Evolutionary conservation across 1,140 invertebrate genomes (phyloP).

Genomic region (Thalassaphorura encarpata): DNA sequence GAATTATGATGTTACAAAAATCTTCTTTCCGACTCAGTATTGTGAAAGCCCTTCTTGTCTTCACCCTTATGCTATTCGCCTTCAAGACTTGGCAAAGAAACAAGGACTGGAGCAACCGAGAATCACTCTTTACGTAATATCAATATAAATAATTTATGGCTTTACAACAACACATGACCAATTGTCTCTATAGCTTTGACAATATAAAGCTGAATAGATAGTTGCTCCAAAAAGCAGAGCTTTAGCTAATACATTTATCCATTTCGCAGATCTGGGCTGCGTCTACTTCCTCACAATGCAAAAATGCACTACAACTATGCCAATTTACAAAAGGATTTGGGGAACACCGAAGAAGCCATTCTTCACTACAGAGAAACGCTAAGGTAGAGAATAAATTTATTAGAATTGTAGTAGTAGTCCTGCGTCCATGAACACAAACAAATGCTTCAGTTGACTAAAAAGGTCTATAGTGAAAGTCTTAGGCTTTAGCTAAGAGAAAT

Average conservation of each 20-base stretch:
- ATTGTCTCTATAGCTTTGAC: too few species aligned
- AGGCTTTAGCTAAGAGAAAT: too few species aligned
- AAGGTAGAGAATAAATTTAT: slow-evolving; percentile 49
- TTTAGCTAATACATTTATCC: neutral
- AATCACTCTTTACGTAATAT: slow-evolving; percentile 56
- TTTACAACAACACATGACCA: too few species aligned
- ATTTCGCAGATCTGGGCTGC: slow-evolving; percentile 60
- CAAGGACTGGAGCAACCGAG: slow-evolving; percentile 64
- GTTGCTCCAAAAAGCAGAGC: too few species aligned
- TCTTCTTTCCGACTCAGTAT: slow-evolving; percentile 41
- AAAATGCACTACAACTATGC: slow-evolving; percentile 89
- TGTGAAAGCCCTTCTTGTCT: slow-evolving; percentile 41
- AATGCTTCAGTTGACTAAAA: too few species aligned
- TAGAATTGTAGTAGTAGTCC: neutral
- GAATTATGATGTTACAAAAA: slow-evolving; percentile 43
- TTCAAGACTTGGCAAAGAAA: slow-evolving; percentile 59
- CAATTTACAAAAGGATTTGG: slow-evolving; percentile 68
- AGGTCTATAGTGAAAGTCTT: too few species aligned
- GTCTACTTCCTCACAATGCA: slow-evolving; percentile 69
- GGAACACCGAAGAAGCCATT: slow-evolving; percentile 56
- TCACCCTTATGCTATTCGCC: slow-evolving; percentile 51
- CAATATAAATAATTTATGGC: slow-evolving; percentile 2
- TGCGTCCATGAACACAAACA: too few species aligned
- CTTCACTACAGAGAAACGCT: slow-evolving; percentile 69
- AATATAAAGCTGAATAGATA: too few species aligned